Conservation (phyloP, 1,140 invertebrate genomes). For the Drosophila navojoa region DNA sequence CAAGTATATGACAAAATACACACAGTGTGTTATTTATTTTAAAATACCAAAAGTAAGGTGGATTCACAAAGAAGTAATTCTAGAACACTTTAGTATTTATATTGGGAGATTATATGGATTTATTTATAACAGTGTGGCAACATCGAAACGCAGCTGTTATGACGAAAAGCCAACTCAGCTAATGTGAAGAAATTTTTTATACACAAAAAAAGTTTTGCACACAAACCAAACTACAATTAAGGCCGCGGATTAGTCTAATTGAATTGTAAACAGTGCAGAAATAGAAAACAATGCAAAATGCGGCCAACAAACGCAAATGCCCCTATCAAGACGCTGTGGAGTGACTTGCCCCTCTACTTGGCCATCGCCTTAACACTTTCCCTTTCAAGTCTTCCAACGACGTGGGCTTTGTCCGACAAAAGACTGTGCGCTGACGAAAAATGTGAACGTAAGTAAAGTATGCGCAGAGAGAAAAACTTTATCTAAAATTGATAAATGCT, state of each 20-base stretch:
- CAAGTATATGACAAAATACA: not conserved
- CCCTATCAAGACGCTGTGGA: constrained; percentile 47
- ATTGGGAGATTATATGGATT: constrained; percentile 10
- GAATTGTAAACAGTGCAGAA: constrained; percentile 25
- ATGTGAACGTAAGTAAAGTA: constrained; percentile 85
- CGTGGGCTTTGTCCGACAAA: constrained; percentile 85
- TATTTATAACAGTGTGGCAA: constrained; percentile 17
- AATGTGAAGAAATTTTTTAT: constrained; percentile 68
- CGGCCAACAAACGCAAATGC: constrained; percentile 54
- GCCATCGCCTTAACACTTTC: constrained; percentile 41
- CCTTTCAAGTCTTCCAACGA: constrained; percentile 63
- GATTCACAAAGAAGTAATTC: no score
- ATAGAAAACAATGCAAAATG: constrained; percentile 74
- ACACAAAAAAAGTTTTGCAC: constrained; percentile 66
- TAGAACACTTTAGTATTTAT: not conserved
- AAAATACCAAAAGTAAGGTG: constrained; percentile 1
- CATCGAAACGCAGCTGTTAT: constrained; percentile 52
- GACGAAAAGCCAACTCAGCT: constrained; percentile 68
- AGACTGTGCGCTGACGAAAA: constrained; percentile 86
- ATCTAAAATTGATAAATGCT: not conserved
- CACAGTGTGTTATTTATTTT: no score
- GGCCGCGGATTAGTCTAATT: constrained; percentile 41
- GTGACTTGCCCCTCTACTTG: constrained; percentile 38
- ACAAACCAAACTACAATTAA: constrained; percentile 14
- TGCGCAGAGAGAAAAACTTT: not conserved